Evolutionary conservation across 2,888 invertebrate genomes (phyloP).

Genomic region (Drosophila acutilabella): DNA sequence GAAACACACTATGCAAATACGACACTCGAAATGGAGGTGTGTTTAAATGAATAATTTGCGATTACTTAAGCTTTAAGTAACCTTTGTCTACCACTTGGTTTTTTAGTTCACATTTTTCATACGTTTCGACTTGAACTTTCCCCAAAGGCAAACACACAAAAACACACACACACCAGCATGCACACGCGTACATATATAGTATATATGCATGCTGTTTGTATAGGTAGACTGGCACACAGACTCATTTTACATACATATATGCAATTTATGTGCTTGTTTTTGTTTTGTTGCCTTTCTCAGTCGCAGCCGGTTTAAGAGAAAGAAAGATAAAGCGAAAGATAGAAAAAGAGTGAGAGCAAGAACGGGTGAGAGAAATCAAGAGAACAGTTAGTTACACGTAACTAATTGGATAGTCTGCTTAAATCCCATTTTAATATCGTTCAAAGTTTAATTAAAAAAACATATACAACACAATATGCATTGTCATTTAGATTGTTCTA

Average conservation of each 20-base stretch:
- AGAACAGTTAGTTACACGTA: slow-evolving; percentile 43
- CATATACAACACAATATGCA: slow-evolving; percentile 24
- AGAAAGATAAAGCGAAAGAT: slow-evolving; percentile 26
- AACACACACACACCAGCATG: slow-evolving; percentile 7
- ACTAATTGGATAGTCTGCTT: slow-evolving; percentile 9
- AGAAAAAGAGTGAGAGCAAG: slow-evolving; percentile 24
- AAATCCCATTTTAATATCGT: slow-evolving; percentile 25
- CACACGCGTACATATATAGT: slow-evolving; percentile 8
- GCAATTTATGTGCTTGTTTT: slow-evolving; percentile 64
- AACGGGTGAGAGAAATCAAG: slow-evolving; percentile 12
- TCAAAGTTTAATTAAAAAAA: slow-evolving; percentile 56
- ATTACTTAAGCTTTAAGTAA: slow-evolving; percentile 51
- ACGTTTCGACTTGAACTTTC: slow-evolving; percentile 67
- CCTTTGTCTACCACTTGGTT: slow-evolving; percentile 32
- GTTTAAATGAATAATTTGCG: slow-evolving; percentile 54
- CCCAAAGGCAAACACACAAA: slow-evolving; percentile 43
- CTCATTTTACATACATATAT: slow-evolving; percentile 54
- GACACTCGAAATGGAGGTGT: slow-evolving; percentile 23
- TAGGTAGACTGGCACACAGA: slow-evolving; percentile 25
- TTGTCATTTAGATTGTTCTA: slow-evolving; percentile 52
- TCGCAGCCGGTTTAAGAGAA: slow-evolving; percentile 46
- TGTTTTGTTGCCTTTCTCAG: slow-evolving; percentile 46
- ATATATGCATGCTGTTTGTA: slow-evolving; percentile 2
- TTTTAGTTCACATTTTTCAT: slow-evolving; percentile 25
- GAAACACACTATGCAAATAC: slow-evolving; percentile 27